phyloP scores from a whole-genome alignment of 2,888 invertebrate species.

The Sinopyrophorus schimmeli region DNA sequence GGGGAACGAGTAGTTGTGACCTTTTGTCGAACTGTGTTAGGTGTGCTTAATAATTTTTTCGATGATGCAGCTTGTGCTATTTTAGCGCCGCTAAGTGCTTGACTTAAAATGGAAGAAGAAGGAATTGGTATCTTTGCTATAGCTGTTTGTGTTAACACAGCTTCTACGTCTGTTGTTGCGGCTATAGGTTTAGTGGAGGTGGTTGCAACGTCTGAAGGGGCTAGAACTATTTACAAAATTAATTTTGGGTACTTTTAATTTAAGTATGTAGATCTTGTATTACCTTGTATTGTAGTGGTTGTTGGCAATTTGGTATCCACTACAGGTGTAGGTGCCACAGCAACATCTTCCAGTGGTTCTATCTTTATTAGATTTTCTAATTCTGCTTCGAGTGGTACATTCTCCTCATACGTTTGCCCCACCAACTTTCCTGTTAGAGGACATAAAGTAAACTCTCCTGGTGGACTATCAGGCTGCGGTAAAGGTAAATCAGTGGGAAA shows the following conservation, averaged over 20 bases:
- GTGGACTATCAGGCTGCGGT: slow-evolving; percentile 65
- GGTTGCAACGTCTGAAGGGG: slow-evolving; percentile 34
- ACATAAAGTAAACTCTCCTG: slow-evolving; percentile 71
- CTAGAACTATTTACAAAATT: background rate
- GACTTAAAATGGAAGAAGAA: slow-evolving; percentile 53
- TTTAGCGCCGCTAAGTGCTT: slow-evolving; percentile 46
- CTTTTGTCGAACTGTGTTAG: slow-evolving; percentile 48
- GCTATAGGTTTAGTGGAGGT: slow-evolving; percentile 34
- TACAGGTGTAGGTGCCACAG: slow-evolving; percentile 47
- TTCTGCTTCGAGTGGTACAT: slow-evolving; percentile 30
- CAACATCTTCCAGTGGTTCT: no score
- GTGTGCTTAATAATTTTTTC: slow-evolving; percentile 28
- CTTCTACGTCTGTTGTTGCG: background rate
- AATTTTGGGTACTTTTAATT: no score
- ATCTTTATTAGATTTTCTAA: slow-evolving; percentile 52
- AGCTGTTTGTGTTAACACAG: slow-evolving; percentile 3
- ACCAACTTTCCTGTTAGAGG: slow-evolving; percentile 62
- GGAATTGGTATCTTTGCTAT: slow-evolving; percentile 7
- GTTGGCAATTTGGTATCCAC: slow-evolving; percentile 2
- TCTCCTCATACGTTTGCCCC: slow-evolving; percentile 51
- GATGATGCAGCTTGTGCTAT: slow-evolving; percentile 19
- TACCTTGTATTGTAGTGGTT: background rate
- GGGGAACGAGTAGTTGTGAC: slow-evolving; percentile 8
- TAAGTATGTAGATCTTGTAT: no score
- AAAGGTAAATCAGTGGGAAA: slow-evolving; percentile 62